A percentile compares a stretch with the other conserved stretches of the same genome.
phyloP scores from a whole-genome alignment of 64 coral and sea anemone genomes.

The Platygyra sinensis region DNA sequence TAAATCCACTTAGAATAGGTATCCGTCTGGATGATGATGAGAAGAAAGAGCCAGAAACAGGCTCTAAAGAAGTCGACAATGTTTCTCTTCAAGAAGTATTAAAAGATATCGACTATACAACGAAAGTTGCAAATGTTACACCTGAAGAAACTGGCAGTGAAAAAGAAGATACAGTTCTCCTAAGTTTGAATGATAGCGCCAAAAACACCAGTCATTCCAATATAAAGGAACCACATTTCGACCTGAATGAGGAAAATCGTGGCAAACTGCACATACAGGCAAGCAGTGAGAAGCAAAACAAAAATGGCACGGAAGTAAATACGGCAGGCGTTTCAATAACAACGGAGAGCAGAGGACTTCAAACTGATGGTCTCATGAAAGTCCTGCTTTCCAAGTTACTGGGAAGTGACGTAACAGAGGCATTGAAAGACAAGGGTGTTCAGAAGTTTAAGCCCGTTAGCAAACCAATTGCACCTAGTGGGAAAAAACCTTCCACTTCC shows the following conservation, averaged over 20 bases:
- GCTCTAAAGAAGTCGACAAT: not conserved
- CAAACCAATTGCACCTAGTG: not conserved
- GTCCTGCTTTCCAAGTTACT: slow-evolving; percentile 1
- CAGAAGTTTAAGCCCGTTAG: not conserved
- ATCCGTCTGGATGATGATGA: slow-evolving; percentile 11
- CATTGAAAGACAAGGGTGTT: slow-evolving; percentile 1
- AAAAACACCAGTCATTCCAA: not conserved
- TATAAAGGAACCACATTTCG: not conserved
- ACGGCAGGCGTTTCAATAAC: slow-evolving; percentile 34
- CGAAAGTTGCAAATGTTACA: not conserved
- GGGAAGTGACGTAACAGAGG: slow-evolving; percentile 10
- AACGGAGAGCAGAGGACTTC: slow-evolving; percentile 27
- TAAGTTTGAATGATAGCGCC: not conserved
- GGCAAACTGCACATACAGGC: slow-evolving; percentile 14
- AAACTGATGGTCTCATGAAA: slow-evolving; percentile 24
- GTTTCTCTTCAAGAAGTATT: slow-evolving; percentile 34
- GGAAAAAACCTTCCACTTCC: not conserved
- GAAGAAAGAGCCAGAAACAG: not conserved
- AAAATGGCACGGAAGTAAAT: slow-evolving; percentile 25
- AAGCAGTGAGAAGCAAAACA: slow-evolving; percentile 23
- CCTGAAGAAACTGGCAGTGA: not conserved
- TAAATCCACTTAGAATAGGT: slow-evolving; percentile 24
- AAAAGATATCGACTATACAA: slow-evolving; percentile 10
- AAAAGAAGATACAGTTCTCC: slow-evolving; percentile 2
- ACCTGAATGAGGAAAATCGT: not conserved